Conservation (phyloP, 2,888 invertebrate genomes). For the Scaptodrosophila latifasciaeformis region DNA sequence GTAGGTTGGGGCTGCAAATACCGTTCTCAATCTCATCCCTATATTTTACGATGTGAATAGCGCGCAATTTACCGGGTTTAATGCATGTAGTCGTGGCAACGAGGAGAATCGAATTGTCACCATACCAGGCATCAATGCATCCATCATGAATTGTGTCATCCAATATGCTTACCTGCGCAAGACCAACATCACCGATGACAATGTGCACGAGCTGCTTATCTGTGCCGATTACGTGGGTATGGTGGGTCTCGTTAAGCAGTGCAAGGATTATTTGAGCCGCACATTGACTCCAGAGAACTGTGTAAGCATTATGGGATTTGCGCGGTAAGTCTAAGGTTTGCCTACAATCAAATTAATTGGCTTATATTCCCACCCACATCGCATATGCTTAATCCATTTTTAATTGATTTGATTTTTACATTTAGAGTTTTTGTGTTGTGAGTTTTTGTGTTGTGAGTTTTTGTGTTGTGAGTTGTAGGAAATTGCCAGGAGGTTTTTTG, state of each 20-base stretch:
- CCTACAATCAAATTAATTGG: neutral
- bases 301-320: conserved; percentile 89
- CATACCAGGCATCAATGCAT: conserved; percentile 85
- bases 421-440: too few relatives aligned
- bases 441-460: too few relatives aligned
- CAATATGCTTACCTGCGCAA: conserved; percentile 90
- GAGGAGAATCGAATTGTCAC: conserved; percentile 81
- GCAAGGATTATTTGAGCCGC: conserved; percentile 84
- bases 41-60: conserved; percentile 24
- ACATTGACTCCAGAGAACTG: conserved; percentile 86
- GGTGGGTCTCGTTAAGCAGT: conserved; percentile 86
- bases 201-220: conserved; percentile 87
- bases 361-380: neutral
- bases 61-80: conserved; percentile 70
- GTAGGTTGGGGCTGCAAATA: too few relatives aligned
- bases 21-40: neutral
- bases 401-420: conserved; percentile 34
- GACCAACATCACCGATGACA: conserved; percentile 83
- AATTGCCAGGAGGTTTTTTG: too few relatives aligned
- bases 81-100: conserved; percentile 21
- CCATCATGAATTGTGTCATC: conserved; percentile 85
- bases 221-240: conserved; percentile 93
- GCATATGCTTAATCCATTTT: conserved; percentile 38
- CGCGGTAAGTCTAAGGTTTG: conserved; percentile 77
- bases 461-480: too few relatives aligned